Percentiles rank a stretch among this genome's conserved stretches.
phyloP scores from a whole-genome alignment of 1,140 invertebrate species.

The Dendrolimus punctatus region DNA sequence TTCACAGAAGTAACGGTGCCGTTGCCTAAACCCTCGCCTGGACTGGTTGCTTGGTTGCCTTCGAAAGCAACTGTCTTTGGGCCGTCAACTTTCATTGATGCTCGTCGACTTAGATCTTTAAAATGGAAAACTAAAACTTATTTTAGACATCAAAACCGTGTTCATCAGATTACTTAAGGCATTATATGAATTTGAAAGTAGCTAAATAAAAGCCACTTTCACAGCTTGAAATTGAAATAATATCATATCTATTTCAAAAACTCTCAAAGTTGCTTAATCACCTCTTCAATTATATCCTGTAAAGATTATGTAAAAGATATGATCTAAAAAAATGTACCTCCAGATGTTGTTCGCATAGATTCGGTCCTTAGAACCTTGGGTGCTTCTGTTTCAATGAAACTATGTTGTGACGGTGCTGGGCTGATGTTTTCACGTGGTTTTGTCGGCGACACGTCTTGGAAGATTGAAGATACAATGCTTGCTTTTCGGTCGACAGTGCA shows the following conservation, averaged over 20 bases:
- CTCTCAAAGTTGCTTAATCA: no score
- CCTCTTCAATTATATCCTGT: no score
- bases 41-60: constrained; percentile 26
- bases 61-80: constrained; percentile 54
- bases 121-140: constrained; percentile 2
- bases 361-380: constrained; percentile 13
- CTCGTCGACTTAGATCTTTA: constrained; percentile 48
- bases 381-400: constrained; percentile 41
- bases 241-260: no score
- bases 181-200: no score
- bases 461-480: constrained; percentile 56
- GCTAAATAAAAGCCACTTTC: no score
- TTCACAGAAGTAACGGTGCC: constrained; percentile 38
- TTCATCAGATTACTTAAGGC: no score
- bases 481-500: constrained; percentile 59
- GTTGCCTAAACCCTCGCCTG: constrained; percentile 38
- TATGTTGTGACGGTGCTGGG: constrained; percentile 53
- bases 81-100: constrained; percentile 50
- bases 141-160: no score
- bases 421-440: constrained; percentile 63
- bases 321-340: constrained; percentile 5
- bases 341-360: constrained; percentile 14
- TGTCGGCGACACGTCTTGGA: constrained; percentile 66
- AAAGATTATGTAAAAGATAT: no score
- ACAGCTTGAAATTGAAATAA: no score